phyloP scores from a whole-genome alignment of 2,113 vertebrate species.

The human region GRCh38 chr12:102581001-102581500 shows the following conservation, averaged over 20 bases:
- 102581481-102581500: background rate
- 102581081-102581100: background rate
- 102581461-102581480: background rate
- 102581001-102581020: background rate
- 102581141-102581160: background rate
- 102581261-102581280: background rate
- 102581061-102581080: background rate
- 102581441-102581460: background rate
- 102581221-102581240: background rate
- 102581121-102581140: background rate
- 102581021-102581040: background rate
- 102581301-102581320: background rate
- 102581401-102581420: background rate
- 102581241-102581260: background rate
- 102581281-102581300: slow-evolving; percentile 4
- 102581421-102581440: background rate
- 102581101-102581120: background rate
- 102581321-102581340: background rate
- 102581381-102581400: background rate
- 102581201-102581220: background rate
- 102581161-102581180: slow-evolving; percentile 37
- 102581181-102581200: background rate
- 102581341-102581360: background rate
- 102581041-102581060: background rate
- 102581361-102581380: background rate